Conservation (phyloP, 2,113 vertebrate genomes). For the Jacana jacana region DNA sequence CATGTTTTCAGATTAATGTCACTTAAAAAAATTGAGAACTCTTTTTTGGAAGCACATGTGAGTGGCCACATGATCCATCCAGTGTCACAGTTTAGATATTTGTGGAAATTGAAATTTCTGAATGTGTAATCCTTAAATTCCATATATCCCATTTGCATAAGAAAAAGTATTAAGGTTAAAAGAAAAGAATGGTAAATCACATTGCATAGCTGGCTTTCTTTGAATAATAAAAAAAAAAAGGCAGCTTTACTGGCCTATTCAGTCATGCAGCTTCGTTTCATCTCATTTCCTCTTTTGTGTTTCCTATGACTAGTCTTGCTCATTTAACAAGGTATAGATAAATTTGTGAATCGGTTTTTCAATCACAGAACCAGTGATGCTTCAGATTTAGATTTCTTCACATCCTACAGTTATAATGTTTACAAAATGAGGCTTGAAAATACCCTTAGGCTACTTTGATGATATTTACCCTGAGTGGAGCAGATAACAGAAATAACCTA, state of each 20-base stretch:
- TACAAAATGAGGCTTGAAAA: slow-evolving; percentile 55
- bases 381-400: slow-evolving; percentile 45
- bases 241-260: not conserved
- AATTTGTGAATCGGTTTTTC: slow-evolving; percentile 14
- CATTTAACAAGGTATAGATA: not conserved
- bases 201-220: not conserved
- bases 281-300: not conserved
- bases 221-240: not conserved
- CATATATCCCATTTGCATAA: not conserved
- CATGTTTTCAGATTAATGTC: not conserved
- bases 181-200: not conserved
- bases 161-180: not conserved
- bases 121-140: not conserved
- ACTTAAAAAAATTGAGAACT: not conserved
- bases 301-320: not conserved
- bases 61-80: not conserved
- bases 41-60: not conserved
- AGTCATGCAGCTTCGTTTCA: not conserved
- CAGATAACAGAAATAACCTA: slow-evolving; percentile 23
- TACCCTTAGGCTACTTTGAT: not conserved
- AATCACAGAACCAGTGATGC: not conserved
- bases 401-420: not conserved
- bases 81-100: not conserved
- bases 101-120: not conserved
- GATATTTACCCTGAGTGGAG: slow-evolving; percentile 3